Evolutionary conservation across 1,140 invertebrate species (phyloP), one percentile per base, ranked within the genome.

Genomic region (Saccostrea glomerata): DNA sequence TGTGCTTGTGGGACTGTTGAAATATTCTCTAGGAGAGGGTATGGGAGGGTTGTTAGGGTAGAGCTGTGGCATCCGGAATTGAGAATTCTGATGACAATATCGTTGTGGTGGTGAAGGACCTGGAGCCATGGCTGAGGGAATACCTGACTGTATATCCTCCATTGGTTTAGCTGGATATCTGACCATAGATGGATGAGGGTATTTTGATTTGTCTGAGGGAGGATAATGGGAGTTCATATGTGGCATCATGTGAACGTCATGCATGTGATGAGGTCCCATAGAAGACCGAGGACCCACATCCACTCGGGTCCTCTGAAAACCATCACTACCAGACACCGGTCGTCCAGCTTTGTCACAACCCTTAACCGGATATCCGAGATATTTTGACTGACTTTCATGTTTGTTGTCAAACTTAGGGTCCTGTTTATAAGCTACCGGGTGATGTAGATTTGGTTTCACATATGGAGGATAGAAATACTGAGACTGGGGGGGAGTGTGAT

Each of bases 41-140:
- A 89, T 89, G 20, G 89, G 89, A 30, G 89, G 86, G 25, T 85
- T 87, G 82, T 86, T 86, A 23, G 89, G 89, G 70, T 82, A 87
- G 0, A 89, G 40, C 73, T 89, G 89, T 23, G 89, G 89, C 56
- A 84, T 87, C 82, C 86, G 86, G 11, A 87, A 86, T 3, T 86
- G 56, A 47, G 86, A 85, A 30, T 89, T 84, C 63, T 87, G 86
- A n/a, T 87, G 84, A 84, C 77, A 87, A 25, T 87, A 89, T 40
- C 70, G 54, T 55, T 82, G 66, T 25, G 86, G 55, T 40, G 89
- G 89, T 20, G 30, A 56, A 2, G 86, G 89, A n/a, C 86, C 86
- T 0, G 82, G 84, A 13, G 86, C 86, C 89, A 89, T 89, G 40
- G 89, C 89, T 11, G 86, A 87, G 5, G 89, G 87, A 25, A 89